Conservation (phyloP, 2,113 vertebrate species). For the Arizona elegans region DNA sequence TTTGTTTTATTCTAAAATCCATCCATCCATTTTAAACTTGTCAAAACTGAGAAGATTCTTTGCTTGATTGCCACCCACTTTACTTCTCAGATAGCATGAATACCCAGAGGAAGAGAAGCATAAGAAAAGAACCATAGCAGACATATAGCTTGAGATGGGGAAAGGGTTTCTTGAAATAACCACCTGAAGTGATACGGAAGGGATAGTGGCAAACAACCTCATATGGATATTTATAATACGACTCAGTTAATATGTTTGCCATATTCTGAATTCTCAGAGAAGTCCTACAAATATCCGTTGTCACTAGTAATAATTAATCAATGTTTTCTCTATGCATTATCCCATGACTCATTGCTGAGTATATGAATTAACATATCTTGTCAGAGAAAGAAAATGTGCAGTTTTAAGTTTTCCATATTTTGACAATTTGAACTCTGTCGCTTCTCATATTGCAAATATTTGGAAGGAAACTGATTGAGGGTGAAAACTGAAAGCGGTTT, state of each 20-base stretch:
- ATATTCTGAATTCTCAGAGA: neutral
- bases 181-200: neutral
- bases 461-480: neutral
- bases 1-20: neutral
- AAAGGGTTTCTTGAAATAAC: neutral
- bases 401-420: neutral
- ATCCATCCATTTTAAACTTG: neutral
- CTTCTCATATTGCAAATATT: neutral
- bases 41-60: neutral
- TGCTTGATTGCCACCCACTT: neutral
- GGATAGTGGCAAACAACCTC: neutral
- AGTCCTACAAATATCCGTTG: neutral
- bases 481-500: neutral
- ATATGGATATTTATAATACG: neutral
- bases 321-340: neutral
- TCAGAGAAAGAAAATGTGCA: neutral
- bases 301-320: neutral
- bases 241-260: neutral
- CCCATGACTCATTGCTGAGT: neutral
- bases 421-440: neutral
- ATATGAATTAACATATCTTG: neutral
- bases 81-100: neutral
- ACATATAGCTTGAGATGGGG: neutral
- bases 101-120: neutral
- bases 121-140: neutral